A percentile compares a stretch with the other conserved stretches of the same genome.
Evolutionary conservation across 2,113 vertebrate genomes (phyloP).

Genomic region (Aptenodytes patagonicus): DNA sequence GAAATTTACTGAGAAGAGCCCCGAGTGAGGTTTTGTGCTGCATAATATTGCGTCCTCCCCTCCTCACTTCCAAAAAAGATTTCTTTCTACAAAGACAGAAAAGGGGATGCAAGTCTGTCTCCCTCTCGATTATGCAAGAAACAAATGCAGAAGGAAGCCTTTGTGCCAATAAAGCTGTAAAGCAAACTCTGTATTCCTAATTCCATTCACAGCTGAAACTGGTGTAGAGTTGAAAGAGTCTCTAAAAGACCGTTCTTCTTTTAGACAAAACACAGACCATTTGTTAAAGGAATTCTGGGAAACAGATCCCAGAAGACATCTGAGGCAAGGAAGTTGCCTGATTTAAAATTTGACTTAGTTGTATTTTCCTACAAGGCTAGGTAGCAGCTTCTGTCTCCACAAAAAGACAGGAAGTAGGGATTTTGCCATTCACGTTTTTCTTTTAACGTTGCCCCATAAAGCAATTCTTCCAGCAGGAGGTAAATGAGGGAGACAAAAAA

Average conservation of each 20-base stretch:
- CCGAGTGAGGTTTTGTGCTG: background rate
- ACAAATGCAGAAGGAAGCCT: background rate
- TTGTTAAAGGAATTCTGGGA: background rate
- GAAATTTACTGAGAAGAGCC: background rate
- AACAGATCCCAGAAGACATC: background rate
- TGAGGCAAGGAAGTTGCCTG: background rate
- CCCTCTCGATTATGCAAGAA: background rate
- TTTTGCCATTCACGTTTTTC: background rate
- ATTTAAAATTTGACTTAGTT: background rate
- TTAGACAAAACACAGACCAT: background rate
- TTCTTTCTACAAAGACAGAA: background rate
- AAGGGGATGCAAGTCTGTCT: background rate
- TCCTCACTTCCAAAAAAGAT: background rate
- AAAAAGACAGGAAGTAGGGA: background rate
- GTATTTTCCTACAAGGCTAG: background rate
- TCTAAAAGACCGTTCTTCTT: background rate
- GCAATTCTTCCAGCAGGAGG: background rate
- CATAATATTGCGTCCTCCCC: background rate
- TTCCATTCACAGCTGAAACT: slow-evolving; percentile 8
- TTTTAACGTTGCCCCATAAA: background rate
- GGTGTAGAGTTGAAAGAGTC: background rate
- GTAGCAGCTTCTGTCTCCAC: background rate
- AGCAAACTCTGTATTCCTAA: slow-evolving; percentile 1
- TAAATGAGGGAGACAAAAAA: background rate
- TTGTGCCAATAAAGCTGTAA: slow-evolving; percentile 6